Evolutionary conservation across 2,113 vertebrate species (phyloP).

Genomic region (Morphnarchus princeps): DNA sequence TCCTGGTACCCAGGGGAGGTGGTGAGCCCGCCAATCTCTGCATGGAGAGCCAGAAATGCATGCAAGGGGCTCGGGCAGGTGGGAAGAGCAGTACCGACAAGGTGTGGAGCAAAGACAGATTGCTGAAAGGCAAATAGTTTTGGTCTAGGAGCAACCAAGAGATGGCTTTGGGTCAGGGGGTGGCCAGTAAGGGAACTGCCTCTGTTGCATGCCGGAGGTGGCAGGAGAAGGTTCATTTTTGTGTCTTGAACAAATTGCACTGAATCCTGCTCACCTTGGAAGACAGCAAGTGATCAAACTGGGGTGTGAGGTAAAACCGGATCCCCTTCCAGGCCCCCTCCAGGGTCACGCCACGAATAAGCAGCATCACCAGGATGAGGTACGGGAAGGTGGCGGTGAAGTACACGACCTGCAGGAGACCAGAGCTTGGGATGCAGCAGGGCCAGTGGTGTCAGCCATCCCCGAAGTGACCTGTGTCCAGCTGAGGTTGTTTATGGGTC

Average conservation of each 20-base stretch:
- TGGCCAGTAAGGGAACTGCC: not conserved
- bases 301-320: conserved; percentile 80
- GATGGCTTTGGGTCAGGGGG: not conserved
- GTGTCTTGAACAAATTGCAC: not conserved
- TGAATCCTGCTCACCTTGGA: conserved; percentile 71
- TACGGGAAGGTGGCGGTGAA: conserved; percentile 84
- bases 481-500: not conserved
- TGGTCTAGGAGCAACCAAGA: not conserved
- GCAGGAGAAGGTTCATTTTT: not conserved
- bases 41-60: not conserved
- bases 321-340: conserved; percentile 82
- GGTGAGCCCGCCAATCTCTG: accelerated
- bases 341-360: conserved; percentile 79
- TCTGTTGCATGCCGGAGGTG: not conserved
- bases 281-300: conserved; percentile 79
- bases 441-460: accelerated
- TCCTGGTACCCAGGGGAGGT: not conserved
- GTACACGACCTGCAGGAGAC: conserved; percentile 74
- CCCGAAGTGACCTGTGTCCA: not conserved
- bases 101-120: not conserved
- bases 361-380: conserved; percentile 81
- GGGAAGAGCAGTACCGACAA: not conserved
- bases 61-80: accelerated
- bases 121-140: not conserved
- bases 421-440: not conserved